These are phyloP conservation scores for Pristionchus mayeri DNA, from an alignment of 2,888 invertebrate genomes.

Conservation along the genomic window DNA sequence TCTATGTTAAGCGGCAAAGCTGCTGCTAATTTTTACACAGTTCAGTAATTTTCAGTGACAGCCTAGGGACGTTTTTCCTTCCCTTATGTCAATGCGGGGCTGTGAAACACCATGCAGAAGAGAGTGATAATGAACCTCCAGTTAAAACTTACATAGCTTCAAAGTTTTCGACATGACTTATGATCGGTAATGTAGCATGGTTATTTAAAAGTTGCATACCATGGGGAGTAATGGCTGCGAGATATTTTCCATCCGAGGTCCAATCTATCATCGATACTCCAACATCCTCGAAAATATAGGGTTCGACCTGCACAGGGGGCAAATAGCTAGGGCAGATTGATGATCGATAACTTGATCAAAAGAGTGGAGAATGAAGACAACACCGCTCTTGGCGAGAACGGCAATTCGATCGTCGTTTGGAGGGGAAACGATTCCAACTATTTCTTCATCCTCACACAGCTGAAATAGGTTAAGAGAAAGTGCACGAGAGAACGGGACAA, in stretches of 20 bases:
- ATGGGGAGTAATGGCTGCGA: slow-evolving; percentile 6
- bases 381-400: slow-evolving; percentile 56
- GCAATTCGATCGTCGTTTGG: slow-evolving; percentile 53
- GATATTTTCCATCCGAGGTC: slow-evolving; percentile 42
- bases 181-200: neutral
- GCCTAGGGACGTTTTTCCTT: no score
- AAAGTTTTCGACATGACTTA: no score
- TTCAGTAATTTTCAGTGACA: no score
- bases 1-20: no score
- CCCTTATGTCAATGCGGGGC: no score
- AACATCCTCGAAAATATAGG: slow-evolving; percentile 23
- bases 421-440: neutral
- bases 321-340: no score
- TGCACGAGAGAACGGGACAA: no score
- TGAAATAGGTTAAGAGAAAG: no score
- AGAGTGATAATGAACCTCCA: no score
- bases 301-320: slow-evolving; percentile 43
- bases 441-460: slow-evolving; percentile 16
- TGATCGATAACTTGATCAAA: slow-evolving; percentile 59
- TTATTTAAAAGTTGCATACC: neutral
- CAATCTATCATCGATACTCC: neutral
- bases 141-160: neutral
- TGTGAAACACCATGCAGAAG: no score
- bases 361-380: slow-evolving; percentile 57
- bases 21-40: no score